phyloP scores from a whole-genome alignment of 2,888 invertebrate species.

The Thereva unica region DNA sequence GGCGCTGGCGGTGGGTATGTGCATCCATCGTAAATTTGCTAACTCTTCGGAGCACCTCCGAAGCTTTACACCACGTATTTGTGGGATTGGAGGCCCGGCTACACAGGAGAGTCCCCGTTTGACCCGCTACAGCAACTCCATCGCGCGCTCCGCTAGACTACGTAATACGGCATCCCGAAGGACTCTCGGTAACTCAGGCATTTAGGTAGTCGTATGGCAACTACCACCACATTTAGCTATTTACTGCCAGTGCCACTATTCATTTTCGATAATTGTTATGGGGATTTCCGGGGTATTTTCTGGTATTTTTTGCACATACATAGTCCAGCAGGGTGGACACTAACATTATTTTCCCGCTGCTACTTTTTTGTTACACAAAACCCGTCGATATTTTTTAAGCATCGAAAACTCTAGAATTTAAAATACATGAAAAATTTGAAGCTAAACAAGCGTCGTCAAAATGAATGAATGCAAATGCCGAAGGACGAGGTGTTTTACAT shows the following conservation, averaged over 20 bases:
- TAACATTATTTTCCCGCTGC: neutral
- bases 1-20: constrained; percentile 14
- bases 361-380: neutral
- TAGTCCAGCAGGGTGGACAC: constrained; percentile 16
- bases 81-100: too few species aligned
- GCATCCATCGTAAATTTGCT: constrained; percentile 32
- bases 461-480: too few species aligned
- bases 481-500: too few species aligned
- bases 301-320: constrained; percentile 10
- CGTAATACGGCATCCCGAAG: constrained; percentile 6
- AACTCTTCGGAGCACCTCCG: constrained; percentile 21
- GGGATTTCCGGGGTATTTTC: constrained; percentile 28
- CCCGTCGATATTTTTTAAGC: constrained; percentile 10
- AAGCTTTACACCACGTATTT: constrained; percentile 3
- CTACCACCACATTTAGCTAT: constrained; percentile 7
- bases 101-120: too few species aligned
- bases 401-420: neutral
- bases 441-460: too few species aligned
- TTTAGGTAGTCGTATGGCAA: constrained; percentile 11
- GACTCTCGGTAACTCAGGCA: constrained; percentile 17
- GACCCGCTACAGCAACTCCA: neutral
- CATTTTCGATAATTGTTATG: constrained; percentile 34
- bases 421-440: too few species aligned
- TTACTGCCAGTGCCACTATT: constrained; percentile 25
- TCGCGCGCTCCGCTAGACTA: neutral